Evolutionary conservation across 2,113 vertebrate genomes (phyloP).

Genomic region (Engraulis encrasicolus): DNA sequence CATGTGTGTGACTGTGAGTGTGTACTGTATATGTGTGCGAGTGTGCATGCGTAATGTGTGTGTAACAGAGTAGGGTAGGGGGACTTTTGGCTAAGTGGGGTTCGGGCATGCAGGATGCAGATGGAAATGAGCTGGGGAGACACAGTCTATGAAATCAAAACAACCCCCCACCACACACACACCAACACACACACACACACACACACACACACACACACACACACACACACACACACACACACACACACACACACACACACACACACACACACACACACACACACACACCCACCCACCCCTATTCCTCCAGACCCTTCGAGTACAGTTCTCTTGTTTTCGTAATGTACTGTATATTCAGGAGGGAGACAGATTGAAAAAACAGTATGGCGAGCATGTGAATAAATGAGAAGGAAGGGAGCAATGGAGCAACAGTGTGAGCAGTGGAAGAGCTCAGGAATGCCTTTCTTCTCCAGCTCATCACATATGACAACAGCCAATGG

Average conservation of each 20-base stretch:
- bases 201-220: too few relatives aligned
- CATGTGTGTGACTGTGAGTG: too few relatives aligned
- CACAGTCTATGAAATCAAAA: slow-evolving; percentile 53
- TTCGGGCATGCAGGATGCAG: slow-evolving; percentile 15
- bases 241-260: too few relatives aligned
- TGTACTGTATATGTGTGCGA: too few relatives aligned
- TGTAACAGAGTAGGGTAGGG: slow-evolving; percentile 3
- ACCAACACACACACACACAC: too few relatives aligned
- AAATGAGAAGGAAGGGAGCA: slow-evolving; percentile 58
- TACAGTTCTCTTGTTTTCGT: background rate
- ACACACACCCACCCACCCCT: too few relatives aligned
- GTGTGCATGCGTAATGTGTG: background rate
- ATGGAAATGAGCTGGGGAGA: slow-evolving; percentile 55
- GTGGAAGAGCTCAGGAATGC: slow-evolving; percentile 56
- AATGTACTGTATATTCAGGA: slow-evolving; percentile 33
- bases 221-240: too few relatives aligned
- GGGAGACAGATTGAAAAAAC: slow-evolving; percentile 1
- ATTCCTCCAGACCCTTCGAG: slow-evolving; percentile 25
- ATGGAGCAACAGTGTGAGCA: slow-evolving; percentile 40
- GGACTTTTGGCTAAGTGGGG: background rate
- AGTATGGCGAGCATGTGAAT: slow-evolving; percentile 21
- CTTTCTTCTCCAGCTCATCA: slow-evolving; percentile 60
- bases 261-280: too few relatives aligned
- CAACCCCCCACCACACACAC: too few relatives aligned
- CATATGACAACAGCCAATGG: slow-evolving; percentile 60